A percentile compares a stretch with the other conserved stretches of the same genome.
Evolutionary conservation across 2,113 vertebrate species (phyloP).

Genomic region (Nanger granti): DNA sequence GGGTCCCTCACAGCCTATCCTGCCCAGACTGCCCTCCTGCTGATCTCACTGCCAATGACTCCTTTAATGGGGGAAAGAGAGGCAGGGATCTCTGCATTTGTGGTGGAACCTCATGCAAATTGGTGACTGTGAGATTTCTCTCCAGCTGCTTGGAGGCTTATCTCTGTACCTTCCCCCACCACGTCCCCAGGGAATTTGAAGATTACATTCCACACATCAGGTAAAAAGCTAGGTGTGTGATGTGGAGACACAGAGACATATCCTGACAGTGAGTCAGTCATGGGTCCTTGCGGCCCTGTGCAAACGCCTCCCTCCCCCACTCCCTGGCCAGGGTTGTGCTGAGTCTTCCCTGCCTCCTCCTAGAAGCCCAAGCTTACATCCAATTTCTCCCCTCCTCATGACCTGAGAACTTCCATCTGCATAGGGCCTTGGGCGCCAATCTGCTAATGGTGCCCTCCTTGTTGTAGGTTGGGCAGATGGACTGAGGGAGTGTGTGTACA

Average conservation of each 20-base stretch:
- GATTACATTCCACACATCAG: too few relatives aligned
- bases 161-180: background rate
- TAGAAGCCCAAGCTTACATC: background rate
- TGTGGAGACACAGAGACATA: background rate
- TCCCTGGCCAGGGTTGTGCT: background rate
- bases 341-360: background rate
- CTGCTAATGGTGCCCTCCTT: rapidly evolving
- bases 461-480: background rate
- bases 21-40: background rate
- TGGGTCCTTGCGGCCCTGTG: background rate
- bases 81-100: background rate
- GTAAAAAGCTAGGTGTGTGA: background rate
- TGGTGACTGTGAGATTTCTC: background rate
- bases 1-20: background rate
- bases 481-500: background rate
- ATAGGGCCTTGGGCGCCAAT: rapidly evolving
- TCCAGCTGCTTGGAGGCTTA: background rate
- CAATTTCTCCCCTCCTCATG: background rate
- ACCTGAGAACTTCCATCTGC: background rate
- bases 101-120: background rate
- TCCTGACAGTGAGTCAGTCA: background rate
- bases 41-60: background rate
- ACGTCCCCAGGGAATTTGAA: background rate
- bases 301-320: background rate
- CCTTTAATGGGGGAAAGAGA: background rate